Evolutionary conservation across 2,113 vertebrate genomes (phyloP).

Genomic region (Heterochromis multidens): DNA sequence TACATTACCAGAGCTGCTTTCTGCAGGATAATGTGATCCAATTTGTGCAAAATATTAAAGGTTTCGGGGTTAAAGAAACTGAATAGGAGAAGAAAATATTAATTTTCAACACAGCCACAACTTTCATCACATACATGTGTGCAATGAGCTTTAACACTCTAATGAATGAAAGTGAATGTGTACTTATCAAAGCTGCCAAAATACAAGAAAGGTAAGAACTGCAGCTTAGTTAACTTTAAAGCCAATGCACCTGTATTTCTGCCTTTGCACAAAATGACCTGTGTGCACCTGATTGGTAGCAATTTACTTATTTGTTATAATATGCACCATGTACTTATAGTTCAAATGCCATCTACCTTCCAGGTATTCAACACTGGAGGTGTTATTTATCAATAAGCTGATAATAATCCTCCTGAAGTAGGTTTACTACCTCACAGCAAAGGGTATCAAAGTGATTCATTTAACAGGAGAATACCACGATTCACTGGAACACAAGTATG

Average conservation of each 20-base stretch:
- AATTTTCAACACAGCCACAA: background rate
- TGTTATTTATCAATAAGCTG: background rate
- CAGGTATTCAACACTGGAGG: background rate
- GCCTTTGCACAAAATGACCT: background rate
- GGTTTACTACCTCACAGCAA: background rate
- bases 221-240: background rate
- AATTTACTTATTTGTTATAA: background rate
- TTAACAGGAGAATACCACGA: constrained; percentile 5
- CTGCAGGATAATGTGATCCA: constrained; percentile 8
- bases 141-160: background rate
- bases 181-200: background rate
- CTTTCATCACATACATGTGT: background rate
- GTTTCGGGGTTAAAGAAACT: background rate
- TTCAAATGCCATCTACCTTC: background rate
- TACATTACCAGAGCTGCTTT: constrained; percentile 9
- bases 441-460: background rate
- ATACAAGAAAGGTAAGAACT: background rate
- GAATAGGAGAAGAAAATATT: background rate
- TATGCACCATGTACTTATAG: background rate
- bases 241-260: background rate
- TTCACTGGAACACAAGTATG: constrained; percentile 14
- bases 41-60: background rate
- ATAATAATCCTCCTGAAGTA: background rate
- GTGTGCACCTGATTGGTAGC: background rate
- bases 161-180: background rate